These are phyloP conservation scores for Ashinkailepas kermadecensis DNA, from an alignment of 2,888 invertebrate species.

Conservation along the genomic window DNA sequence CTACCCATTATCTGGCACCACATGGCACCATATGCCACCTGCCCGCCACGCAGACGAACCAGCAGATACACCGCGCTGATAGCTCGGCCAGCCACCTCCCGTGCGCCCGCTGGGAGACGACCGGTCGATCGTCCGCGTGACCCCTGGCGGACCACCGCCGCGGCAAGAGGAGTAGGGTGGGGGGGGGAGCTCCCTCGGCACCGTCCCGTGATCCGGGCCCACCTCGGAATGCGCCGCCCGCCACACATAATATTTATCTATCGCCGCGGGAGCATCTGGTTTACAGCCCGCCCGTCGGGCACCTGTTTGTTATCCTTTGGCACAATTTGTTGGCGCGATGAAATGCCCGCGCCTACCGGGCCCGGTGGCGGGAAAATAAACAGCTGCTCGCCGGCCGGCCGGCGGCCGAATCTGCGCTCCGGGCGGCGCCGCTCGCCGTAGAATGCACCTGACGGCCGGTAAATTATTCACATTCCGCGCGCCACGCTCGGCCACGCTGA, in stretches of 20 bases:
- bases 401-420: too few relatives aligned
- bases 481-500: not conserved
- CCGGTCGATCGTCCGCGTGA: too few relatives aligned
- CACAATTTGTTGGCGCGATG: constrained; percentile 21
- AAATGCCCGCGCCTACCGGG: not conserved
- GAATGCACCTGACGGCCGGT: not conserved
- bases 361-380: not conserved
- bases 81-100: too few relatives aligned
- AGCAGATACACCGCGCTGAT: too few relatives aligned
- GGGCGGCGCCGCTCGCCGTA: too few relatives aligned
- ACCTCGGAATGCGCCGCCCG: not conserved
- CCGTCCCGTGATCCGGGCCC: too few relatives aligned
- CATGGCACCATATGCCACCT: too few relatives aligned
- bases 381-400: not conserved
- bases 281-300: not conserved
- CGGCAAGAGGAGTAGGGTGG: not conserved
- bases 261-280: not conserved
- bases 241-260: not conserved
- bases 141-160: not conserved
- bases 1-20: too few relatives aligned
- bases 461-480: not conserved
- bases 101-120: too few relatives aligned
- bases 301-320: constrained; percentile 10
- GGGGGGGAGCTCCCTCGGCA: not conserved
- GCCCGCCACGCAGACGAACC: too few relatives aligned